Evolutionary conservation across 2,888 invertebrate genomes (phyloP), one percentile per base, ranked within the genome.

Genomic region (Panzeria rudis): DNA sequence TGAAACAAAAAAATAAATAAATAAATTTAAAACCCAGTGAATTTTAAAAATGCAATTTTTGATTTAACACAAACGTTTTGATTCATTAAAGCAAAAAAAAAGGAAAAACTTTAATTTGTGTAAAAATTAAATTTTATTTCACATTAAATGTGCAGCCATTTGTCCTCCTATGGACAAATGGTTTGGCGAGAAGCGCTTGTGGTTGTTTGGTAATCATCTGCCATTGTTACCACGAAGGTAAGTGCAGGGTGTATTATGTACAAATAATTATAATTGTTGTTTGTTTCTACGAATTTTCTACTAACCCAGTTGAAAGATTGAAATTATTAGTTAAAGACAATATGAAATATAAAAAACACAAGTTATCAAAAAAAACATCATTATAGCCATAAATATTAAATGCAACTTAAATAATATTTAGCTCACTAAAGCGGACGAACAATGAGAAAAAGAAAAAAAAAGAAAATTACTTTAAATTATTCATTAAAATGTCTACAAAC

Each of bases 141-240:
- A 44, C 29, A 64, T 44, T 41, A 17, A 56, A 44, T 68, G 25
- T 44, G 38, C 1, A n/a, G 13, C 76, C 86, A 72, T 80, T 76
- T 86, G 83, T 83, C 86, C 86, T 76, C 66, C 90, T 93, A 97
- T 97, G 97, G 97, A 97, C 96, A 97, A 95, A 97, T 97, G 97
- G 97, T 96, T 97, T 93, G 96, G 96, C 94, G 97, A 97, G 94
- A 96, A 96, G 93, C 96, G 96, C 94, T 94, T 97, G 93, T 97
- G 97, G 97, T 95, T 97, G 93, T 96, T 97, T 93, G 97, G 97
- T 92, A 97, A 96, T 94, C 97, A 97, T 93, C 94, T 97, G 93
- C 97, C 97, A 91, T 94, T 97, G 89, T 93, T 97, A 91, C 96
- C 97, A 87, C 95, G 97, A 93, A 95, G 97, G 97, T 97, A 93